Evolutionary conservation across 2,888 invertebrate species (phyloP).

Genomic region (Cryptosula pallasiana): DNA sequence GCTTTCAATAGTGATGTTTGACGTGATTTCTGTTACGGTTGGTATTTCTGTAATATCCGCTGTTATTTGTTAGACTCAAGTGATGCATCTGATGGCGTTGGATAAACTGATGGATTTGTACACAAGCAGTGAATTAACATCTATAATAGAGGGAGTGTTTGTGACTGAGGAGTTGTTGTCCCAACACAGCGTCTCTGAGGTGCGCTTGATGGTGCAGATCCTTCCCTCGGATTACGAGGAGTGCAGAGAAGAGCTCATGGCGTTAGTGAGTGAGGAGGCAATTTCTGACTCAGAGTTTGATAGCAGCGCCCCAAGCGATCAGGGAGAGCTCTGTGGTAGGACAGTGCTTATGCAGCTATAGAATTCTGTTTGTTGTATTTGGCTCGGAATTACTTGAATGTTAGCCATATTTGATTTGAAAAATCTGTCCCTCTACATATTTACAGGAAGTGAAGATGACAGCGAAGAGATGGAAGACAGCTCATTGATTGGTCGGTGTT

Average conservation of each 20-base stretch:
- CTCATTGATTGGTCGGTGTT: neutral
- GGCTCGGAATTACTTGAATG: too few species aligned
- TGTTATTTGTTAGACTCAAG: constrained; percentile 15
- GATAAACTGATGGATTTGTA: constrained; percentile 1
- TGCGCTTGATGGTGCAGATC: neutral
- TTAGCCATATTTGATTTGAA: too few species aligned
- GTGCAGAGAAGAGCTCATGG: neutral
- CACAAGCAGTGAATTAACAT: neutral
- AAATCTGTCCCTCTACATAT: neutral
- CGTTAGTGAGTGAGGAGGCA: neutral
- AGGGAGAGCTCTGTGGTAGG: neutral
- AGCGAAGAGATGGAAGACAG: neutral
- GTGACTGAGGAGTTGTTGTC: neutral
- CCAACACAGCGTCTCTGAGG: neutral
- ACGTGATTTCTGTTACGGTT: too few species aligned
- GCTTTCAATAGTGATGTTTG: too few species aligned
- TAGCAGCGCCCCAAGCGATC: neutral
- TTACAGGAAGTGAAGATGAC: neutral
- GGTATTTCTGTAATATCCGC: too few species aligned
- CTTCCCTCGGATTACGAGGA: neutral
- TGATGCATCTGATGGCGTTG: neutral
- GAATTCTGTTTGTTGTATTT: too few species aligned
- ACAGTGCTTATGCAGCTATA: too few species aligned
- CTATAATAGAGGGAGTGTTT: neutral
- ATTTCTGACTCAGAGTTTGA: constrained; percentile 4